Conservation (phyloP, 2,888 invertebrate species). For the Galerucella calmariensis region DNA sequence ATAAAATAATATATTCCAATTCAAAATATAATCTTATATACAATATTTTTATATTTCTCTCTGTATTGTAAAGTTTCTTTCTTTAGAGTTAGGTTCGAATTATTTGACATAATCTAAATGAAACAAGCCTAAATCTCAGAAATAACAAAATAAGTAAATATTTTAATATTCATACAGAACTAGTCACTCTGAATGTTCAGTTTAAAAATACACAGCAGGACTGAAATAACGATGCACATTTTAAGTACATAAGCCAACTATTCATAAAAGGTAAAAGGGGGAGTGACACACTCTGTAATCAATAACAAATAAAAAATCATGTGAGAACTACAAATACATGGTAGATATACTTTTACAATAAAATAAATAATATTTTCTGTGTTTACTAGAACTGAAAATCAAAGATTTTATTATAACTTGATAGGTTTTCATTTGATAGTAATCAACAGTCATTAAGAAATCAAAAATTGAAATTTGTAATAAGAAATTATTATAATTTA, state of each 20-base stretch:
- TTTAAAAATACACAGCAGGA: neutral
- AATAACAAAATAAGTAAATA: neutral
- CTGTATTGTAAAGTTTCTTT: conserved; percentile 14
- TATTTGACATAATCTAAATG: neutral
- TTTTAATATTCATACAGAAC: conserved; percentile 3
- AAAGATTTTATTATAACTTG: too few relatives aligned
- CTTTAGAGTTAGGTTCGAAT: neutral
- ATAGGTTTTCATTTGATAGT: too few relatives aligned
- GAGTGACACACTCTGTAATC: conserved; percentile 5
- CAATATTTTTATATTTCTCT: conserved; percentile 23
- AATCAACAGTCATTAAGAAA: too few relatives aligned
- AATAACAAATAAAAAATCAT: conserved; percentile 3
- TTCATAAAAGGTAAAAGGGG: neutral
- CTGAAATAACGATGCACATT: neutral
- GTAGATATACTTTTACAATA: neutral
- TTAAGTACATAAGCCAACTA: neutral
- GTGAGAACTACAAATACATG: neutral
- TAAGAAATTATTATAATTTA: too few relatives aligned
- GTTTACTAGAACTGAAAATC: neutral
- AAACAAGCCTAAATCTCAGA: neutral
- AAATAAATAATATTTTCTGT: neutral
- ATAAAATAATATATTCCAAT: conserved; percentile 30
- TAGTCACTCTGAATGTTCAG: neutral
- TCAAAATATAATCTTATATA: conserved; percentile 29
- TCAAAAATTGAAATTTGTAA: too few relatives aligned